A percentile compares a stretch with the other conserved stretches of the same genome.
Conservation (phyloP, 2,888 invertebrate genomes). For the Machimus rusticus region DNA sequence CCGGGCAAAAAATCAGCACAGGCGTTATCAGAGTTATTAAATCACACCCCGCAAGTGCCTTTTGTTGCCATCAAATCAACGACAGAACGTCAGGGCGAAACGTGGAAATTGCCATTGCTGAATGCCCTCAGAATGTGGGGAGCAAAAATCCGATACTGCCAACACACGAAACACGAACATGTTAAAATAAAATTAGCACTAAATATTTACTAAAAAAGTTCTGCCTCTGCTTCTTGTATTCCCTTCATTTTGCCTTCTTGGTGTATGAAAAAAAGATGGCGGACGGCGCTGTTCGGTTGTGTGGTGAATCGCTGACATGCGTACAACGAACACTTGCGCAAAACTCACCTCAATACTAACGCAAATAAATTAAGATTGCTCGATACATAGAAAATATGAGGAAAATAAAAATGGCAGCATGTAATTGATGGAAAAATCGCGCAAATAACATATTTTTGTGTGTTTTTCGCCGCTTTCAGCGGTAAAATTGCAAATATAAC, state of each 20-base stretch:
- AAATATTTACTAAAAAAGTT: slow-evolving; percentile 35
- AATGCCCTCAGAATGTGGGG: slow-evolving; percentile 8
- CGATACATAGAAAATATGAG: slow-evolving; percentile 5
- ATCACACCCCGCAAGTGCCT: background rate
- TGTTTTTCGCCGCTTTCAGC: background rate
- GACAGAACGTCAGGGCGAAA: background rate
- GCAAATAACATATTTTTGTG: slow-evolving; percentile 17
- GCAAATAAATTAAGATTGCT: background rate
- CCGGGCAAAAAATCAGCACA: background rate
- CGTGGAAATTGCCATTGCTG: background rate
- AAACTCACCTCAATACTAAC: background rate
- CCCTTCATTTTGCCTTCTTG: background rate
- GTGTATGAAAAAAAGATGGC: slow-evolving; percentile 36
- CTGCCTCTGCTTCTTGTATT: slow-evolving; percentile 14
- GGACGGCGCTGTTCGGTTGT: background rate
- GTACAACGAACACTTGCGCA: slow-evolving; percentile 34
- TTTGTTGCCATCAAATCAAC: background rate
- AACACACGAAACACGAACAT: slow-evolving; percentile 16
- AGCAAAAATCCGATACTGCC: slow-evolving; percentile 19
- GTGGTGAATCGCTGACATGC: slow-evolving; percentile 22
- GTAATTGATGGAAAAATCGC: slow-evolving; percentile 38
- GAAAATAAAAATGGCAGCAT: slow-evolving; percentile 48
- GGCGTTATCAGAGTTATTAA: background rate
- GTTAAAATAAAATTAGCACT: slow-evolving; percentile 30
- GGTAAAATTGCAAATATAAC: background rate